Conservation (phyloP, 2,113 vertebrate species). For the Saimiri boliviensis region DNA sequence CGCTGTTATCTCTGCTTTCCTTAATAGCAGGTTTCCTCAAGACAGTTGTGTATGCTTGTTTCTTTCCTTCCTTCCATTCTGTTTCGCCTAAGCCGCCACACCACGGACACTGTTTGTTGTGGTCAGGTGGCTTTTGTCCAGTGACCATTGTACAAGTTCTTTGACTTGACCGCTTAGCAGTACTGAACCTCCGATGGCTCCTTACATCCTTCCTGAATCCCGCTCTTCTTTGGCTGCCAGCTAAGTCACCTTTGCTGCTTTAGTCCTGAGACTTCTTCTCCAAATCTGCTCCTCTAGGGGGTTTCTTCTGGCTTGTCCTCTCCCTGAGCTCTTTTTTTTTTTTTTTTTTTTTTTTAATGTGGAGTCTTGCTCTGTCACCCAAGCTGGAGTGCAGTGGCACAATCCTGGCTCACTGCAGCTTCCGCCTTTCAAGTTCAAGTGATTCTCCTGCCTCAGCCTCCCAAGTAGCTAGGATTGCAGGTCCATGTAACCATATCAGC, state of each 20-base stretch:
- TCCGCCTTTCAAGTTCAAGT: background rate
- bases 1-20: rapidly evolving
- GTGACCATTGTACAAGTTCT: background rate
- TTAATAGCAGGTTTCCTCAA: background rate
- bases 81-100: rapidly evolving
- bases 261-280: too few relatives aligned
- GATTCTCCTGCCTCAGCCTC: background rate
- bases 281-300: background rate
- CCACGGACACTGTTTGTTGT: background rate
- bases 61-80: background rate
- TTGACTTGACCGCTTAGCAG: rapidly evolving
- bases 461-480: background rate
- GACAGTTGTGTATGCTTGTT: rapidly evolving
- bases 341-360: background rate
- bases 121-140: too few relatives aligned
- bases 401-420: too few relatives aligned
- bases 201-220: background rate
- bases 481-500: too few relatives aligned
- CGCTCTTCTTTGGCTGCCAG: too few relatives aligned
- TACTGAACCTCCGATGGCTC: background rate
- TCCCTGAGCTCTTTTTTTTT: too few relatives aligned
- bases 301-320: background rate
- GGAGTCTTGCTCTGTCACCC: too few relatives aligned
- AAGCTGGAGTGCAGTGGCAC: too few relatives aligned
- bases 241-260: background rate